A percentile compares a stretch with the other conserved stretches of the same genome.
phyloP scores from a whole-genome alignment of 23 tunicate species.

The Oikopleura dioica region DNA sequence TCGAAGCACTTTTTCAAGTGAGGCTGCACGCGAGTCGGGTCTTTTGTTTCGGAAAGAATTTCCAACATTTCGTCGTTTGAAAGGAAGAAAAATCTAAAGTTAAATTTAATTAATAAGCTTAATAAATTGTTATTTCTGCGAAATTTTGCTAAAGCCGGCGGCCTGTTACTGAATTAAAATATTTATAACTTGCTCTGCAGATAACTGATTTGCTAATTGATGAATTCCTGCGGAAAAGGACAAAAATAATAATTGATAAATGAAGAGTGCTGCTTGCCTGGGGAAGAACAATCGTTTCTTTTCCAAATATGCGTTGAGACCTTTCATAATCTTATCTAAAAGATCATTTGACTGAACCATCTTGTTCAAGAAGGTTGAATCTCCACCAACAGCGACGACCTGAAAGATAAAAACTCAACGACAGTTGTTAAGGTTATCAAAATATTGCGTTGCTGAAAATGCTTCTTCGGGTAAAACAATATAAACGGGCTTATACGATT shows the following conservation, averaged over 20 bases:
- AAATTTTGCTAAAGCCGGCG: neutral
- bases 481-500: no score
- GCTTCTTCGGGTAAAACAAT: no score
- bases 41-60: constrained; percentile 86
- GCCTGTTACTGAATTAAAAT: no score
- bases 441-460: no score
- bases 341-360: constrained; percentile 57
- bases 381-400: constrained; percentile 85
- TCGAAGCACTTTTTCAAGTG: constrained; percentile 95
- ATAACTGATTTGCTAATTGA: no score
- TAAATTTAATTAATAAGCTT: neutral
- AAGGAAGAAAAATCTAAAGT: constrained; percentile 80
- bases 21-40: constrained; percentile 97
- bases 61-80: constrained; percentile 98
- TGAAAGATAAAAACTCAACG: constrained; percentile 3
- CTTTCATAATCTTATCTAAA: constrained; percentile 87
- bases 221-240: neutral
- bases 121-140: neutral
- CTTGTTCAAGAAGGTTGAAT: constrained; percentile 52
- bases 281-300: constrained; percentile 88
- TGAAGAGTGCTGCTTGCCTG: constrained; percentile 21
- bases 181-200: no score
- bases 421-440: no score
- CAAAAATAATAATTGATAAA: neutral
- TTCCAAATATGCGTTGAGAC: constrained; percentile 84